Evolutionary conservation across 2,797 vertebrate genomes (phyloP).

Genomic region (Macropus fuliginosus): DNA sequence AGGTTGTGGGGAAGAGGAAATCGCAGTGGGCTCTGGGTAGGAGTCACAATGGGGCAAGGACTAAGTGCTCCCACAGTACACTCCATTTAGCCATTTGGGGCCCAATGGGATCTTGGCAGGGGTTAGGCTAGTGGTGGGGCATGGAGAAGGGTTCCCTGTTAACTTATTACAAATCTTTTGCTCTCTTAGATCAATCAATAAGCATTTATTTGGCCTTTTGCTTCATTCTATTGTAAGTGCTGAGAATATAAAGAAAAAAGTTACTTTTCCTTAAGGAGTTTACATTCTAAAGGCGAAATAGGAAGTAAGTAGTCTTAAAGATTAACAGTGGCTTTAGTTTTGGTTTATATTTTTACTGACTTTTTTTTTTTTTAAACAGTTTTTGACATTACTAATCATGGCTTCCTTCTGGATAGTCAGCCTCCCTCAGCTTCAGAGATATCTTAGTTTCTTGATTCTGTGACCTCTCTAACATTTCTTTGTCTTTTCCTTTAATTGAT

Average conservation of each 20-base stretch:
- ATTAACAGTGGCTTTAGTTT: background rate
- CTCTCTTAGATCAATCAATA: background rate
- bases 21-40: background rate
- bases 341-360: background rate
- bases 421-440: background rate
- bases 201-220: background rate
- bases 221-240: background rate
- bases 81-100: background rate
- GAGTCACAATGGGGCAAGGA: background rate
- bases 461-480: background rate
- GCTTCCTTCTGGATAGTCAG: background rate
- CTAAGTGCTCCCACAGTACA: background rate
- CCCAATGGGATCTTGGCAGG: background rate
- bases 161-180: background rate
- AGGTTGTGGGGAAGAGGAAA: background rate
- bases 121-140: background rate
- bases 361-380: background rate
- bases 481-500: background rate
- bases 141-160: background rate
- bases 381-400: background rate
- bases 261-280: background rate
- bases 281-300: background rate
- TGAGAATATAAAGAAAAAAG: background rate
- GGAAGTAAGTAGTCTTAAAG: background rate
- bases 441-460: background rate